Evolutionary conservation across 2,113 vertebrate genomes (phyloP).

Genomic region (Cyprinus carpio): DNA sequence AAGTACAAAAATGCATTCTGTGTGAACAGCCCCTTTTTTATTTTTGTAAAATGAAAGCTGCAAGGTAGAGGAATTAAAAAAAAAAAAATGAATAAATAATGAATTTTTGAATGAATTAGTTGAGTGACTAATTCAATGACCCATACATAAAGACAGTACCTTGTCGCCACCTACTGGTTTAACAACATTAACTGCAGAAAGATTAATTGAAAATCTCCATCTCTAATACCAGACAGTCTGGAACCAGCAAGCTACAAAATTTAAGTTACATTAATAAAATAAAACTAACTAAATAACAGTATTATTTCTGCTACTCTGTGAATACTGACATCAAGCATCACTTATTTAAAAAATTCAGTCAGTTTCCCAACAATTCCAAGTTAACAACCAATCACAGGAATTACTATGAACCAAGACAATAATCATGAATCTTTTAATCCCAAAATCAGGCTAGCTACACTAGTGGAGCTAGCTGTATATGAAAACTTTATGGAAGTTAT

Average conservation of each 20-base stretch:
- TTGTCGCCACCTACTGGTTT: not conserved
- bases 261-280: not conserved
- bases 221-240: not conserved
- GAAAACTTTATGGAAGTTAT: conserved; percentile 35
- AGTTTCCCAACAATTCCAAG: not conserved
- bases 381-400: not conserved
- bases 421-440: not conserved
- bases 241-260: not conserved
- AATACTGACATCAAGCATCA: not conserved
- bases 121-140: not conserved
- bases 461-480: not conserved
- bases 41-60: not conserved
- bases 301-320: not conserved
- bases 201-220: not conserved
- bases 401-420: not conserved
- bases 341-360: not conserved
- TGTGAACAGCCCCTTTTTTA: not conserved
- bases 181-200: not conserved
- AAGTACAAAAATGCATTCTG: not conserved
- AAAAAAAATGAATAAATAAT: no score
- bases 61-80: not conserved
- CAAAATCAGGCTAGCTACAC: not conserved
- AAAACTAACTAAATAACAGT: not conserved
- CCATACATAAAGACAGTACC: not conserved
- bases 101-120: not conserved